Conservation (phyloP, 1,140 invertebrate species). For the Trypoxylus dichotomus region DNA sequence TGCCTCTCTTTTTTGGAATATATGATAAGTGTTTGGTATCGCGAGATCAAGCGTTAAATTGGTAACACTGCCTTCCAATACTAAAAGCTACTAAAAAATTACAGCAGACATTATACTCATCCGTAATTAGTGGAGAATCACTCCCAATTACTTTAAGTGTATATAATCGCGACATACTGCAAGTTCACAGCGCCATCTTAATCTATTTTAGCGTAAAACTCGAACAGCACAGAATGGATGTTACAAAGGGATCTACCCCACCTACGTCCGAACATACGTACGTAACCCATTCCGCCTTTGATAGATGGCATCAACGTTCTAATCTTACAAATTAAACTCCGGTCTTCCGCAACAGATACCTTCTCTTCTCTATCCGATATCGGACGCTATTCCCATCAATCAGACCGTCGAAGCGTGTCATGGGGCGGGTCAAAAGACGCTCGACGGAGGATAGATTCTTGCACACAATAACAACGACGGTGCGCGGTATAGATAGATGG, state of each 20-base stretch:
- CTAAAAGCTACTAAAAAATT: too few species aligned
- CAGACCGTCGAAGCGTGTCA: not conserved
- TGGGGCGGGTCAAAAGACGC: not conserved
- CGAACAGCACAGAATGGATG: not conserved
- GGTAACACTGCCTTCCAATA: too few species aligned
- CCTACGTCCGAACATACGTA: not conserved
- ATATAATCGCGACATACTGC: too few species aligned
- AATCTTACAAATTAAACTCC: not conserved
- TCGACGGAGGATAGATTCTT: not conserved
- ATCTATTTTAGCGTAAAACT: too few species aligned
- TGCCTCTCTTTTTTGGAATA: too few species aligned
- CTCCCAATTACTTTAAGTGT: too few species aligned
- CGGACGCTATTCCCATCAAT: not conserved
- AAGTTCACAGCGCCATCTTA: too few species aligned
- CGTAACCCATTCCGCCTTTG: not conserved
- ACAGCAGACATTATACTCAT: too few species aligned
- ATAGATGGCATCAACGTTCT: not conserved
- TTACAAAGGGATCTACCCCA: not conserved
- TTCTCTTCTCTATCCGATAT: not conserved
- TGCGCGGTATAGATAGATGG: not conserved
- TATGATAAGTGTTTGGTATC: too few species aligned
- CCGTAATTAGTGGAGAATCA: too few species aligned
- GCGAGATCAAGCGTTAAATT: too few species aligned
- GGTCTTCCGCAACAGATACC: not conserved
- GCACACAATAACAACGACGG: not conserved